Base-by-base conservation (phyloP, 2,888 invertebrate genomes). In the Agrilus mali region DNA sequence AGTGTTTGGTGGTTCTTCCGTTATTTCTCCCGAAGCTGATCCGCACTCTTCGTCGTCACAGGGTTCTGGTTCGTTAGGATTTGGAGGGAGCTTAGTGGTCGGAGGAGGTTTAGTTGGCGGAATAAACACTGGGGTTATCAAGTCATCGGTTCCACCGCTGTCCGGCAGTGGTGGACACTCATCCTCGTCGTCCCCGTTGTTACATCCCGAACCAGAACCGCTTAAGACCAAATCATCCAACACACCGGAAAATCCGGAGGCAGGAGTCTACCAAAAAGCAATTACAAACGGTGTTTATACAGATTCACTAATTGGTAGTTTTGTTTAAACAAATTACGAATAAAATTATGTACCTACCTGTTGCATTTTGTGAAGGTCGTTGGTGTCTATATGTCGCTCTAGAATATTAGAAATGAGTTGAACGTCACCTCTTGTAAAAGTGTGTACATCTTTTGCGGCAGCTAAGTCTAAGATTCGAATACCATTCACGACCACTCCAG, bases 211-310 rank as follows among this genome's bases (percentile, higher is more conserved):
- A 1, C 92, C 90, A 1, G 88, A 88, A 2, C 93, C 93, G 7
- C 90, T 89, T 68, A 86, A 90, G 42, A 94, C 87, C 47, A 94
- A 72, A 65, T 94, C 94, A 63, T 94, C 94, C 59, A 84, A 75
- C 2, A 84, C 79, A 1, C 78, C 78, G 1, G 81, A 78, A 61
- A 82, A 83, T 1, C 86, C 86, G 33, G 86, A 86, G 0, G 88
- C 84, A 16, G 88, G 87, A 0, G 88, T 88, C 87, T 88, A 68
- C 1, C 60, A 56, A 50, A 37, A 42, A 41, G 33, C n/a, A 33
- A 35, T 32, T 31, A 12, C 38, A 40, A 42, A 13, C 13, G 10
- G 34, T 15, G 1, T 34, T 37, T 35, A 7, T 20, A 20, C 20
- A 20, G 5, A 20, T 20, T 20, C 1, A 20, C 3, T 7, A 20